A percentile compares a stretch with the other conserved stretches of the same genome.
Evolutionary conservation across 2,888 invertebrate genomes (phyloP).

Genomic region (Hermaeophaga mercurialis): DNA sequence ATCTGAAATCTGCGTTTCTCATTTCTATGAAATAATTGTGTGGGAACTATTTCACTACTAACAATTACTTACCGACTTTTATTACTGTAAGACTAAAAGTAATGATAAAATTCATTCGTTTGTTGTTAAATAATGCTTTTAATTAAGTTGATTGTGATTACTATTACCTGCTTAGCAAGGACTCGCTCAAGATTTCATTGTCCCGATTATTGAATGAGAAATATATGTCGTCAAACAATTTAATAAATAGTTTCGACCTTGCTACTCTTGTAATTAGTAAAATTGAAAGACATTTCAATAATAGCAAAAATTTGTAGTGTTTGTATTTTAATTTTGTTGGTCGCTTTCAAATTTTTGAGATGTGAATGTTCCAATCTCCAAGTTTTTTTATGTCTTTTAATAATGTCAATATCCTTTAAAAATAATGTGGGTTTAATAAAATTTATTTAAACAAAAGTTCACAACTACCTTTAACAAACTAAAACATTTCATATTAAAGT

Average conservation of each 20-base stretch:
- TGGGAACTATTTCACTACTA: neutral
- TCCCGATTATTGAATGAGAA: neutral
- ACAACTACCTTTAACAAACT: too few relatives aligned
- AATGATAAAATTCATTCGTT: neutral
- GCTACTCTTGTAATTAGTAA: too few relatives aligned
- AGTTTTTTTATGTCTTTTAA: too few relatives aligned
- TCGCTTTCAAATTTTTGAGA: too few relatives aligned
- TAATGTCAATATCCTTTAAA: too few relatives aligned
- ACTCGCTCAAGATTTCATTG: neutral
- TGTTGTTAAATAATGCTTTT: neutral
- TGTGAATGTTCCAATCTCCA: too few relatives aligned
- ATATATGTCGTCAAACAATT: neutral
- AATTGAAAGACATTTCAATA: too few relatives aligned
- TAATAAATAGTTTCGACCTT: neutral
- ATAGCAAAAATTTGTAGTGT: too few relatives aligned
- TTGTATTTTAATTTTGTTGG: too few relatives aligned
- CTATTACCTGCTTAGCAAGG: neutral
- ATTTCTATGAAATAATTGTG: neutral
- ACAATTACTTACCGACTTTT: neutral
- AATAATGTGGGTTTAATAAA: too few relatives aligned
- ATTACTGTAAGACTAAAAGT: neutral
- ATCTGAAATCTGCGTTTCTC: neutral
- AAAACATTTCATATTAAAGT: too few relatives aligned
- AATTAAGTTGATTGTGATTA: neutral
- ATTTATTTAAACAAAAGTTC: too few relatives aligned